Conservation (phyloP, 23 tunicate species). For the Pegea sp. region DNA sequence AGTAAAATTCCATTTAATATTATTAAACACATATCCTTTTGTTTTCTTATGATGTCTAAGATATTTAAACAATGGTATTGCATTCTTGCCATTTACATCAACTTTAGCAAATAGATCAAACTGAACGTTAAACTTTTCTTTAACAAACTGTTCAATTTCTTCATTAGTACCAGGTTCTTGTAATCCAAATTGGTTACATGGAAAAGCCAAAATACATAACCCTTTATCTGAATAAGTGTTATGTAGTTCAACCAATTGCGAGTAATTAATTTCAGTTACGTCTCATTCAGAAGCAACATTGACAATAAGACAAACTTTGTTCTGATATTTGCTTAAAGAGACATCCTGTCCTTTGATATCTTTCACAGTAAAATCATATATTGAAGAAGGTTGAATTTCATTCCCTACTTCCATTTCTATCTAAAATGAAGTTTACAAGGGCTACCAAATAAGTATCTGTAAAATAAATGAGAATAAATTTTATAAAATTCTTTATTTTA, state of each 20-base stretch:
- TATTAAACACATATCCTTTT: conserved; percentile 38
- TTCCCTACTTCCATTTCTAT: too few relatives aligned
- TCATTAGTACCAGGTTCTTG: conserved; percentile 63
- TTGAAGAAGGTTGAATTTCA: too few relatives aligned
- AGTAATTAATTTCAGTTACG: conserved; percentile 42
- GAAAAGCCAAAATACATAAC: conserved; percentile 66
- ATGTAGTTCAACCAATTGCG: conserved; percentile 34
- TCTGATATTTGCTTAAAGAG: conserved; percentile 26
- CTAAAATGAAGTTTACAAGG: too few relatives aligned
- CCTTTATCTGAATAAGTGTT: conserved; percentile 59
- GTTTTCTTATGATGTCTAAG: conserved; percentile 36
- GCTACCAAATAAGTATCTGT: too few relatives aligned
- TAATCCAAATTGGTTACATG: conserved; percentile 65
- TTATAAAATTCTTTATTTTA: too few relatives aligned
- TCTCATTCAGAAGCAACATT: conserved; percentile 88
- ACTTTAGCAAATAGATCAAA: conserved; percentile 61
- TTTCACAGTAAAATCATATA: conserved; percentile 37
- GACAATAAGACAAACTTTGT: conserved; percentile 41
- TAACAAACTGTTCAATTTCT: conserved; percentile 50
- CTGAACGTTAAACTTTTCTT: conserved; percentile 21
- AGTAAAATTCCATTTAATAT: conserved; percentile 82
- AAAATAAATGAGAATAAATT: too few relatives aligned
- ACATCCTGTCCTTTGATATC: conserved; percentile 75
- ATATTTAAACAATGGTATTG: conserved; percentile 40
- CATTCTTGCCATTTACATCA: conserved; percentile 63